Evolutionary conservation across 2,888 invertebrate genomes (phyloP), one percentile per base, ranked within the genome.

Genomic region (Tenthredo distinguenda): DNA sequence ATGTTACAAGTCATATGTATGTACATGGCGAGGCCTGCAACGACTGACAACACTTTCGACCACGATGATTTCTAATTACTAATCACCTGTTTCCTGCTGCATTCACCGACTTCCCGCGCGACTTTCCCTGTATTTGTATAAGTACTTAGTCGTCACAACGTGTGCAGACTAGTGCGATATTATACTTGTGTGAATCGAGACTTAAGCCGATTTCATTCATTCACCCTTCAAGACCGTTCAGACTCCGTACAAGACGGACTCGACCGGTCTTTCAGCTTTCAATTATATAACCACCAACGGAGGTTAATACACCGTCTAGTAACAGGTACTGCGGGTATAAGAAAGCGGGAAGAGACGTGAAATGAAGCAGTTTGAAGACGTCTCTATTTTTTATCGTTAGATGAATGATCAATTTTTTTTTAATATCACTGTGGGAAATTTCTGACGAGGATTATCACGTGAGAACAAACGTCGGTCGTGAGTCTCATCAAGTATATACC

Each of bases 11-110:
- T 12, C n/a, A 34, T 50, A 55, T 18, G 6, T 15, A 12, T 71
- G 18, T 12, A 12, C 31, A 3, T 12, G 5, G 15, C 50, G 26
- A 50, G 21, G 18, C n/a, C 31, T 15, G 10, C n/a, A 31, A 43
- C 21, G 34, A 77, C 47, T 50, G 77, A 62, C 21, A 62, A 81
- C 81, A 58, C 81, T 81, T 81, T 62, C 81, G 9, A 79, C 55
- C 58, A 10, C 26, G 62, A 40, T 81, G 81, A 81, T 81, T 81
- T 81, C 81, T 81, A 81, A 62, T 62, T 40, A 62, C 62, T 81
- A 81, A 81, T 62, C 81, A 58, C 58, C 81, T 81, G 81, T 81
- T 81, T 81, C 81, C 81, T 62, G 81, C 62, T 81, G 81, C 62
- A 40, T 81, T 81, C 81, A 62, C 81, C 81, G 58, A 62, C 58